Evolutionary conservation across 1,140 invertebrate species (phyloP), one percentile per base, ranked within the genome.

Genomic region (Phenacoccus solenopsis): DNA sequence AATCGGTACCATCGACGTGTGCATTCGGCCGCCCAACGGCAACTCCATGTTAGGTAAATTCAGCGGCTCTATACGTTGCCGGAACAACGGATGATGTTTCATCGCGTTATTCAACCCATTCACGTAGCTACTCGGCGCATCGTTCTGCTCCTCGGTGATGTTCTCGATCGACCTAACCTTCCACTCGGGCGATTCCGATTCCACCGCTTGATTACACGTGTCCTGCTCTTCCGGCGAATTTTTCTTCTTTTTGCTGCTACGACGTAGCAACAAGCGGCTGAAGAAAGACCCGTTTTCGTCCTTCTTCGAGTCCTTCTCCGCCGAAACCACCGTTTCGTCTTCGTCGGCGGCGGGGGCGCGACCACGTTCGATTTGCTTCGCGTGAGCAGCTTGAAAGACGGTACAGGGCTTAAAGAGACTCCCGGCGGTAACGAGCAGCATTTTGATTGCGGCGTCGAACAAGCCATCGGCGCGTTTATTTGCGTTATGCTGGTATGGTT

Each of bases 211-310:
- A 24, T 25, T 64, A n/a, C n/a, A n/a, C 5, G 56, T n/a, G 13
- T 72, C 73, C 27, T 49, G 20, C 1, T 67, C 64, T 0, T 72
- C 72, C 9, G 67, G 67, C 21, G 61, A 64, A 7, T 57, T 67
- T 27, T 73, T 72, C 72, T 84, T 85, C 76, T 85, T 86, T 73
- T 86, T 84, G 16, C 84, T 84, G 73, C 84, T 87, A 72, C 85
- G 83, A 67, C 86, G 81, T 9, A 84, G 78, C 28, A 87, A 80
- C 21, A 88, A 76, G 70, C 86, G 81, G 28, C 84, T 83, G 76
- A 88, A 85, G 74, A 88, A 87, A 4, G 59, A 64, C 2, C 12
- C 21, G 22, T 24, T 27, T 25, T 64, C 59, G 10, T 27, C 22
- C 25, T 64, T 64, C 13, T 27, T 27, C 3, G 59, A 27, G 12